These are phyloP conservation scores for Apantesis nais DNA, from an alignment of 2,888 invertebrate species.

Conservation along the genomic window DNA sequence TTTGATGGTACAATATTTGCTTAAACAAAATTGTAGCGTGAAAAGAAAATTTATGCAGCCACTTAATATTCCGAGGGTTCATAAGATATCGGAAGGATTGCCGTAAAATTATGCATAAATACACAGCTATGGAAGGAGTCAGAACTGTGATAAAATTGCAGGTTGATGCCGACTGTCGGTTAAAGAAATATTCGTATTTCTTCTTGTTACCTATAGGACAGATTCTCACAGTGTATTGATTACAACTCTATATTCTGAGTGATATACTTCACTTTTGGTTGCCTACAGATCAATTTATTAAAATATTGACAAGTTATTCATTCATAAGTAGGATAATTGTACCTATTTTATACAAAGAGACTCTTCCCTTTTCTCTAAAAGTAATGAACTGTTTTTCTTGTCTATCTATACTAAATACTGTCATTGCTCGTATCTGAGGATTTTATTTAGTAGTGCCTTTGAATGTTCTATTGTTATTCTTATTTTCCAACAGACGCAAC, in stretches of 20 bases:
- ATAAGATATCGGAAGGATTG: conserved; percentile 45
- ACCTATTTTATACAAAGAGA: too few species aligned
- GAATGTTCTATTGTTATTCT: background rate
- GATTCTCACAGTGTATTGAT: too few species aligned
- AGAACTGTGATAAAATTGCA: conserved; percentile 25
- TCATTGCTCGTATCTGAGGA: background rate
- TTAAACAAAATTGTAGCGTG: conserved; percentile 33
- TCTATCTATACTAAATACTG: too few species aligned
- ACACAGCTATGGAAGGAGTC: conserved; percentile 24
- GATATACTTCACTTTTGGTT: too few species aligned
- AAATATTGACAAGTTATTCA: too few species aligned
- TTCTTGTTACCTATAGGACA: too few species aligned
- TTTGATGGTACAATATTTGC: conserved; percentile 17
- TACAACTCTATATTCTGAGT: too few species aligned
- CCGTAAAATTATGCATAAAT: conserved; percentile 46
- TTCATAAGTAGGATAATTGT: too few species aligned
- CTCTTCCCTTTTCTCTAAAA: too few species aligned
- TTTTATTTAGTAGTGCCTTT: background rate
- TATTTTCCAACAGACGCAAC: conserved; percentile 84
- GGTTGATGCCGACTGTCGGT: conserved; percentile 24
- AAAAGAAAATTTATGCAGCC: conserved; percentile 46
- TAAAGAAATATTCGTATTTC: conserved; percentile 14
- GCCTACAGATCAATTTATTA: too few species aligned
- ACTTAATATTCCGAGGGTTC: conserved; percentile 47
- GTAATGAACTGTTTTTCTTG: too few species aligned